Percentiles rank a stretch among this genome's conserved stretches.
Conservation (phyloP, 2,888 invertebrate species). For the Platypus cylindrus region DNA sequence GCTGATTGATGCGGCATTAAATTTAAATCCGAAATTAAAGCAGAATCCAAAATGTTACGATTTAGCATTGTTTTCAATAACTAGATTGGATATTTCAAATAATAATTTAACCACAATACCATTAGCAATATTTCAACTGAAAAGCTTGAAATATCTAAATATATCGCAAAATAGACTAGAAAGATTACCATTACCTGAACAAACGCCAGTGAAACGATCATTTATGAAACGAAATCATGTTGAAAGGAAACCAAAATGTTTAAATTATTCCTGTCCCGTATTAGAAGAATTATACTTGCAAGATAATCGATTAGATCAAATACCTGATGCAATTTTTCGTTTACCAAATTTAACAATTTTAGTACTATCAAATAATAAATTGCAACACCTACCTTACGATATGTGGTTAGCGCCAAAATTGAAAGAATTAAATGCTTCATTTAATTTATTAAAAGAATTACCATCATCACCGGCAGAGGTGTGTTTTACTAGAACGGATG, state of each 20-base stretch:
- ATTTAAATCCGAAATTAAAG: constrained; percentile 71
- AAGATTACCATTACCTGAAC: constrained; percentile 46
- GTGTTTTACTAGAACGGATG: constrained; percentile 19
- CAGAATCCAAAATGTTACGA: constrained; percentile 52
- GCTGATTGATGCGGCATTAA: constrained; percentile 71
- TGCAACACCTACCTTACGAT: constrained; percentile 67
- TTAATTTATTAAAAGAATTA: constrained; percentile 74
- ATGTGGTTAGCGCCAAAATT: constrained; percentile 81
- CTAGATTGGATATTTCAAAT: constrained; percentile 83
- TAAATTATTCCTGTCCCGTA: constrained; percentile 57
- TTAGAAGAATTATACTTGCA: constrained; percentile 86
- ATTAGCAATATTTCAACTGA: constrained; percentile 66
- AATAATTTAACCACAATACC: constrained; percentile 76
- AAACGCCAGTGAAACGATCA: constrained; percentile 25
- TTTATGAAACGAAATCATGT: constrained; percentile 24
- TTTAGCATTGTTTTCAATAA: constrained; percentile 78
- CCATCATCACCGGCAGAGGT: constrained; percentile 44
- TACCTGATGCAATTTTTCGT: constrained; percentile 73
- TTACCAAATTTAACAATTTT: constrained; percentile 67
- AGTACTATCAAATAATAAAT: constrained; percentile 89
- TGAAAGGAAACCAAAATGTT: constrained; percentile 21
- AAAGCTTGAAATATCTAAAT: constrained; percentile 72
- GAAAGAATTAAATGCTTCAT: constrained; percentile 76
- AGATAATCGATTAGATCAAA: constrained; percentile 72
- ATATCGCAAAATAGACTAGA: constrained; percentile 82